Conservation (phyloP, 2,113 vertebrate species). For the Hyaena hyaena region DNA sequence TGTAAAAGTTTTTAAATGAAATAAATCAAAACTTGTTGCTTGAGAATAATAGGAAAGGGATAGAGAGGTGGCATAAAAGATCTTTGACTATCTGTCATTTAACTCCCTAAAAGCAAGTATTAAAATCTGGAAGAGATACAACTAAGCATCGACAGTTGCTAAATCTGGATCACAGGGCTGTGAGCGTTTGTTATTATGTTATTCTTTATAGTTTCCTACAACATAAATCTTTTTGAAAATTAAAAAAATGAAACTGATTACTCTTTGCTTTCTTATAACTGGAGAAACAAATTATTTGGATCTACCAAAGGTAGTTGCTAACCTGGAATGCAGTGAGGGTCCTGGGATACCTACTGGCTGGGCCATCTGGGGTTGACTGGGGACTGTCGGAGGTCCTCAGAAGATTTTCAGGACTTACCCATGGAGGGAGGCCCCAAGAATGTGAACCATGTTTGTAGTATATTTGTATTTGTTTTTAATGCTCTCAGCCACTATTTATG, state of each 20-base stretch:
- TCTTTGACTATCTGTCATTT: background rate
- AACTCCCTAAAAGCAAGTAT: background rate
- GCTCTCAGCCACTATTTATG: conserved; percentile 60
- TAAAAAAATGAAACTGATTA: background rate
- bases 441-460: background rate
- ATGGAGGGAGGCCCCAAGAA: background rate
- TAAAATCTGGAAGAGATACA: background rate
- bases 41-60: background rate
- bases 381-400: too few relatives aligned
- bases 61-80: background rate
- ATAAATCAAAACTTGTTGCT: conserved; percentile 12
- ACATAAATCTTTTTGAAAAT: background rate
- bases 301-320: background rate
- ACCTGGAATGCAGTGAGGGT: background rate
- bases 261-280: background rate
- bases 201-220: background rate
- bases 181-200: background rate
- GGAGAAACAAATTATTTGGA: background rate
- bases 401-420: background rate
- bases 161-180: background rate
- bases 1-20: conserved; percentile 1
- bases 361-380: rapidly evolving
- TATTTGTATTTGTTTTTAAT: conserved; percentile 66
- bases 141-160: background rate
- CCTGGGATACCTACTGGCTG: background rate